Conservation (phyloP, 2,113 vertebrate species). For the Trichomycterus rosablanca region DNA sequence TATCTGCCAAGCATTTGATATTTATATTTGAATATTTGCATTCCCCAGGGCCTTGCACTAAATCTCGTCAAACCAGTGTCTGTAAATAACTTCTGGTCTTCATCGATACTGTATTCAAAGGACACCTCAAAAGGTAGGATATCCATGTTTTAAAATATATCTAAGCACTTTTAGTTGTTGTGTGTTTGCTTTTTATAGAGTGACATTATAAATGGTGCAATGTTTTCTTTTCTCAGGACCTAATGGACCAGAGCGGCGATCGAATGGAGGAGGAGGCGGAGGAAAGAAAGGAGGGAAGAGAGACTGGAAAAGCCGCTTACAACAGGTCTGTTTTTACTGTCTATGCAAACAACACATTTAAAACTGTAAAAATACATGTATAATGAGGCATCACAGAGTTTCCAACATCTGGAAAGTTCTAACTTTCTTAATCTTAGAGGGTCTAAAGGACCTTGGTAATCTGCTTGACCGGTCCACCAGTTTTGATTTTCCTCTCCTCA, state of each 20-base stretch:
- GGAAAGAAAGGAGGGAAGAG: constrained; percentile 54
- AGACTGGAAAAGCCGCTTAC: constrained; percentile 66
- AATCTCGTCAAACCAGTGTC: constrained; percentile 31
- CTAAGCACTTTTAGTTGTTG: too few relatives aligned
- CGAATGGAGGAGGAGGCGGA: constrained; percentile 42
- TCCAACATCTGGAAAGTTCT: too few relatives aligned
- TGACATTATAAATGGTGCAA: too few relatives aligned
- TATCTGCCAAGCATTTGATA: not conserved
- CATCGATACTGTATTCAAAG: constrained; percentile 49
- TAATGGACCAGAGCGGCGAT: constrained; percentile 30
- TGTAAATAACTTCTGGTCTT: constrained; percentile 23
- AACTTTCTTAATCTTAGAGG: too few relatives aligned
- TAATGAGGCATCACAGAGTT: too few relatives aligned
- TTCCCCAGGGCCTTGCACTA: not conserved
- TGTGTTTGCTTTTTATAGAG: too few relatives aligned
- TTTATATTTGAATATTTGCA: not conserved
- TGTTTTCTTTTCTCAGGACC: constrained; percentile 22
- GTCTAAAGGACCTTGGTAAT: too few relatives aligned
- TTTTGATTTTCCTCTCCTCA: too few relatives aligned
- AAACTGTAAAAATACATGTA: too few relatives aligned
- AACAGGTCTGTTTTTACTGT: constrained; percentile 47
- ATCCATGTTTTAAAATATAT: not conserved
- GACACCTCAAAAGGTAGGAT: constrained; percentile 65
- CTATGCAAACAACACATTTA: too few relatives aligned
- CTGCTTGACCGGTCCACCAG: too few relatives aligned